Evolutionary conservation across 1,140 invertebrate species (phyloP), one percentile per base, ranked within the genome.

Genomic region (Cotesia glomerata): DNA sequence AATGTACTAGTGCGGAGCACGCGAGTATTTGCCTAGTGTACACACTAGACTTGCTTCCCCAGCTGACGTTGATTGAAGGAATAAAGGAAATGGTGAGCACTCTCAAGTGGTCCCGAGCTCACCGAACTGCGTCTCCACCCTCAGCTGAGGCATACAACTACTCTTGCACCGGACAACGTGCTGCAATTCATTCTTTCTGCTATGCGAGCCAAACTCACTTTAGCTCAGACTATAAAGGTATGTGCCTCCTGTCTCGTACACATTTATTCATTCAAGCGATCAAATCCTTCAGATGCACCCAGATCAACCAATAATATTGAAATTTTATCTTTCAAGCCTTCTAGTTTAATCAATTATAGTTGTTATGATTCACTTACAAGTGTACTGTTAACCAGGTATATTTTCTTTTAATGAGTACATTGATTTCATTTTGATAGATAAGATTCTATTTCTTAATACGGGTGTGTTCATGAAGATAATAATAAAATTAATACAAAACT

Each of bases 41-140:
- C 82, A 87, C 84, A 86, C 85, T 86, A 86, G 82, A 86, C 84
- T 81, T 81, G 80, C 78, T 79, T 83, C 82, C 83, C 82, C 81
- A 83, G 82, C 85, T 86, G 86, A 87, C 86, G 84, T 87, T 87
- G 85, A 86, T 86, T 86, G 85, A 86, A 86, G 83, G 82, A 86
- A 86, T 85, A 86, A 86, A 84, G 84, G 85, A 86, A 86, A 84
- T 80, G 84, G 77, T 70, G 78, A 84, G 81, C 78, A 81, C 79
- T 78, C 79, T 84, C 78, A 71, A 77, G 75, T 77, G 74, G 73
- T 72, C 73, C 68, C 71, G 71, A 64, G 56, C 68, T 69, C 59
- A 66, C 75, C 72, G 65, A 69, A 69, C 65, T 51, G 49, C 58
- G 63, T 69, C 45, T 45, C 63, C 66, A 64, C 71, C 39, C 74